Evolutionary conservation across 2,113 vertebrate species (phyloP).

Genomic region (Anoura caudifer): DNA sequence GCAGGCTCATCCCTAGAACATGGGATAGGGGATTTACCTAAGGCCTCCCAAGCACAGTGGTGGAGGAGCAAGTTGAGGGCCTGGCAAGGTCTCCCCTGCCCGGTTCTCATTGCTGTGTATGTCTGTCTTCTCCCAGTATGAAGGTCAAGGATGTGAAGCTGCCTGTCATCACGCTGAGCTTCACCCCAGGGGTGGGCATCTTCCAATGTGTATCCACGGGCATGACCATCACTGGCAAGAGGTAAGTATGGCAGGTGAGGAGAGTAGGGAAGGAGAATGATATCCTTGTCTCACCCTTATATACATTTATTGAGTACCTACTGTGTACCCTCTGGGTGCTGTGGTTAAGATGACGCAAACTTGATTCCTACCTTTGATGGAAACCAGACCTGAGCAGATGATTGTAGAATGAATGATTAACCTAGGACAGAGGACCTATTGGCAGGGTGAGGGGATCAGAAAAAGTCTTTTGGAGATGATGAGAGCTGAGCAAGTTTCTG

Average conservation of each 20-base stretch:
- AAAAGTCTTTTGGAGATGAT: neutral
- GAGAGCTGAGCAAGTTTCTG: neutral
- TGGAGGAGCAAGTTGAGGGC: neutral
- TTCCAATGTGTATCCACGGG: constrained; percentile 15
- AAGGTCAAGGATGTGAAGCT: constrained; percentile 62
- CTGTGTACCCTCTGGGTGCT: neutral
- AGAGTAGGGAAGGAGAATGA: neutral
- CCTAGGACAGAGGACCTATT: neutral
- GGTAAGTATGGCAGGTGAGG: constrained; percentile 40
- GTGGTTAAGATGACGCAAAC: neutral
- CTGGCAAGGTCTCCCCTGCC: neutral
- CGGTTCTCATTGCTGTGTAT: neutral
- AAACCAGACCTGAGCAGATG: neutral
- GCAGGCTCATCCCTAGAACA: neutral
- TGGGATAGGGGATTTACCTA: neutral
- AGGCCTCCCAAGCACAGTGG: neutral
- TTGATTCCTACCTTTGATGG: neutral
- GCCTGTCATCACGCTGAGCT: neutral
- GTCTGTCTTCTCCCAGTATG: constrained; percentile 50
- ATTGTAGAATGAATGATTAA: neutral
- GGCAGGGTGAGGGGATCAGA: neutral
- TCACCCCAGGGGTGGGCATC: neutral
- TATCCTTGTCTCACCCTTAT: neutral
- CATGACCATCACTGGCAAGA: constrained; percentile 69
- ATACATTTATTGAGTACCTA: neutral